These are phyloP conservation scores for Perca schrenkii DNA, from an alignment of 2,113 vertebrate species.

Conservation along the genomic window DNA sequence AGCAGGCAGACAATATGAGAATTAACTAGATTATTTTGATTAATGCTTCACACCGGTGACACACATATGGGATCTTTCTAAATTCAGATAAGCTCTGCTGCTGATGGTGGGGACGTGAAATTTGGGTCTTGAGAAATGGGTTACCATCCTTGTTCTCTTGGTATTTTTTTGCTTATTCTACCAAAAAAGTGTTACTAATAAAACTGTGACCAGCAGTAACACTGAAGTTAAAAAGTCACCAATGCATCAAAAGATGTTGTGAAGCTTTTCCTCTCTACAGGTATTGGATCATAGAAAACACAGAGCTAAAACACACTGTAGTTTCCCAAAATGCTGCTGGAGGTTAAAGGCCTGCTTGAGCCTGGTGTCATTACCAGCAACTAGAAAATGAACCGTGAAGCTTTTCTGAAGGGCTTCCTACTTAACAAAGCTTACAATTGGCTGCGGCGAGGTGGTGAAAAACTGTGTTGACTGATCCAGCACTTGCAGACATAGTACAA, in stretches of 20 bases:
- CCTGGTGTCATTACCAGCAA: constrained; percentile 68
- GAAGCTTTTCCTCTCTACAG: background rate
- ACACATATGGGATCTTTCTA: background rate
- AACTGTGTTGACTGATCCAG: constrained; percentile 52
- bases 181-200: background rate
- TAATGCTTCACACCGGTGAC: background rate
- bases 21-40: constrained; percentile 7
- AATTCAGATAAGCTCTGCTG: background rate
- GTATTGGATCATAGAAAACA: constrained; percentile 2
- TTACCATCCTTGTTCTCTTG: background rate
- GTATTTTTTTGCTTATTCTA: background rate
- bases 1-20: constrained; percentile 5
- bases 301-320: constrained; percentile 5
- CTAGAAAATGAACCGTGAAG: constrained; percentile 65
- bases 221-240: background rate
- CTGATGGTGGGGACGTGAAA: background rate
- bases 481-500: constrained; percentile 41
- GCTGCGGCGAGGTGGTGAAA: constrained; percentile 42
- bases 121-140: background rate
- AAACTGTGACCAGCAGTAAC: background rate
- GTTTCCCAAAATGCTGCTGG: constrained; percentile 39
- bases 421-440: constrained; percentile 65
- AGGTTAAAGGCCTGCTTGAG: constrained; percentile 45
- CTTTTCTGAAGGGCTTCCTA: constrained; percentile 50
- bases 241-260: background rate